Conservation (phyloP, 2,888 invertebrate species). For the Eudemis profundana region DNA sequence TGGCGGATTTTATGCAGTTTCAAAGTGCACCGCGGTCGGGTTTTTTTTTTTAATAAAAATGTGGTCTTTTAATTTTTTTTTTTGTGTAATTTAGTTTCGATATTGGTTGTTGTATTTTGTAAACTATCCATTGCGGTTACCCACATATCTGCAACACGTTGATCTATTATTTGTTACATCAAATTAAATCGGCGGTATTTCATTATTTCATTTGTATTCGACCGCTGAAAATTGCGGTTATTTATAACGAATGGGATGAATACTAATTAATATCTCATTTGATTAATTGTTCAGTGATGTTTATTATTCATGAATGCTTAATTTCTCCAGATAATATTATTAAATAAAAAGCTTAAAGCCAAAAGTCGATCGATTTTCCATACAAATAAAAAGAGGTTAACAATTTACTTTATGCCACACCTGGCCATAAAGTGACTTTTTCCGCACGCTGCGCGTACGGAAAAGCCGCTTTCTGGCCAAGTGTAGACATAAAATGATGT, state of each 20-base stretch:
- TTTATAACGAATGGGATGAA: conserved; percentile 7
- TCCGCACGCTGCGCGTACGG: too few relatives aligned
- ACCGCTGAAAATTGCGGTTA: conserved; percentile 25
- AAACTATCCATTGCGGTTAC: background rate
- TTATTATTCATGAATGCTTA: background rate
- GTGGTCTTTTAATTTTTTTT: too few relatives aligned
- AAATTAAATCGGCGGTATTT: background rate
- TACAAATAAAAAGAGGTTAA: too few relatives aligned
- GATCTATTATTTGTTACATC: conserved; percentile 9
- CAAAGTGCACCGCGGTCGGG: too few relatives aligned
- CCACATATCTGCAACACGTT: background rate
- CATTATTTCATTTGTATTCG: conserved; percentile 25
- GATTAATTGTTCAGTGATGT: background rate
- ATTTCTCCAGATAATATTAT: background rate
- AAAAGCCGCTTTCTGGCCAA: too few relatives aligned
- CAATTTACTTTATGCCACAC: too few relatives aligned
- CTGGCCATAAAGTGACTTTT: too few relatives aligned
- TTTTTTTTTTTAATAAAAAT: too few relatives aligned
- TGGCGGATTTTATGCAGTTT: too few relatives aligned
- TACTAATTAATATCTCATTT: conserved; percentile 12
- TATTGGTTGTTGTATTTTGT: background rate
- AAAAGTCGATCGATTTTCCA: too few relatives aligned
- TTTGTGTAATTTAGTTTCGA: background rate
- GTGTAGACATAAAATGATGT: too few relatives aligned
- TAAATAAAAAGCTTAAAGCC: too few relatives aligned